phyloP scores from a whole-genome alignment of 1,140 invertebrate genomes.

The Periplaneta americana region DNA sequence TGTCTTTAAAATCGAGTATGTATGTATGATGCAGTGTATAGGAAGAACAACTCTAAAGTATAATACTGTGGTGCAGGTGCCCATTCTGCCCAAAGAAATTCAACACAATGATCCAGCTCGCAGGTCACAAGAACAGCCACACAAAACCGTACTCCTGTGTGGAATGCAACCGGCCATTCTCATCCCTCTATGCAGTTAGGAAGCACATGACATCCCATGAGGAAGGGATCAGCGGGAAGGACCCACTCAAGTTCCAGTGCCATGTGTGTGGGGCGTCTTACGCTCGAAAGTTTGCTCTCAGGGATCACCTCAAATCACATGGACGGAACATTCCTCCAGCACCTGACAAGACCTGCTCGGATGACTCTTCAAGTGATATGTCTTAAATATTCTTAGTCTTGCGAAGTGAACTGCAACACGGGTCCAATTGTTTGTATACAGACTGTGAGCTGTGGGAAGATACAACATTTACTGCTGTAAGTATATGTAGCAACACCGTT shows the following conservation, averaged over 20 bases:
- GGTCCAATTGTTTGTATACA: too few relatives aligned
- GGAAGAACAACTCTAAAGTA: not conserved
- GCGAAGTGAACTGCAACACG: too few relatives aligned
- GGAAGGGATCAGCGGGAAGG: slow-evolving; percentile 39
- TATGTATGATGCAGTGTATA: not conserved
- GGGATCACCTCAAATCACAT: slow-evolving; percentile 53
- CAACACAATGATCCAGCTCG: slow-evolving; percentile 66
- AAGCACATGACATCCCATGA: slow-evolving; percentile 58
- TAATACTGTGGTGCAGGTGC: slow-evolving; percentile 48
- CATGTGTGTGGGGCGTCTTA: slow-evolving; percentile 67
- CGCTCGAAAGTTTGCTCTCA: slow-evolving; percentile 60
- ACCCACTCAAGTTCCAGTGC: slow-evolving; percentile 63
- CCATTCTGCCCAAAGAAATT: slow-evolving; percentile 68
- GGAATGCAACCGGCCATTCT: slow-evolving; percentile 62
- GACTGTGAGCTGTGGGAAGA: too few relatives aligned
- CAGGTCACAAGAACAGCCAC: slow-evolving; percentile 70
- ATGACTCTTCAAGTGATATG: not conserved
- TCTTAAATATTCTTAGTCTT: too few relatives aligned
- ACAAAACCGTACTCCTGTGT: slow-evolving; percentile 69
- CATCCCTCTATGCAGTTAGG: slow-evolving; percentile 63
- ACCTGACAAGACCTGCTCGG: not conserved
- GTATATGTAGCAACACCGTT: too few relatives aligned
- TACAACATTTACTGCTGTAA: too few relatives aligned
- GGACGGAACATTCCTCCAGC: not conserved
- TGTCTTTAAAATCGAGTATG: too few relatives aligned